Percentiles rank a stretch among this genome's conserved stretches.
phyloP scores from a whole-genome alignment of 2,888 invertebrate species.

The Pharmacophagus antenor region DNA sequence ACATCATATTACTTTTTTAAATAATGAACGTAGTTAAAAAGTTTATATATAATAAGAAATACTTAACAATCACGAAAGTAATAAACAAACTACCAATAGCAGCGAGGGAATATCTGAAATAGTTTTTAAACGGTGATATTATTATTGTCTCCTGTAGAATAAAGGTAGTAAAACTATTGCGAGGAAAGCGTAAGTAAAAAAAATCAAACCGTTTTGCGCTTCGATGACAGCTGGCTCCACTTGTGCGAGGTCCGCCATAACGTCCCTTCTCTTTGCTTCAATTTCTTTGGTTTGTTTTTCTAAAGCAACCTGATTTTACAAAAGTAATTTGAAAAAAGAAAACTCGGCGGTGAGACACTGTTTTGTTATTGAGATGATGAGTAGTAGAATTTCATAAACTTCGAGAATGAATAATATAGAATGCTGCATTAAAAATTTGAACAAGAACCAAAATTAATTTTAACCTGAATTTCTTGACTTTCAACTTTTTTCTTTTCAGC shows the following conservation, averaged over 20 bases:
- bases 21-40: background rate
- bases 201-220: slow-evolving; percentile 93
- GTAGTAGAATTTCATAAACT: too few relatives aligned
- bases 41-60: background rate
- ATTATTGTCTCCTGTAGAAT: too few relatives aligned
- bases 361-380: too few relatives aligned
- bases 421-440: too few relatives aligned
- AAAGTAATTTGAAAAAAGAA: slow-evolving; percentile 27
- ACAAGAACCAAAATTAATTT: background rate
- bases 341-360: too few relatives aligned
- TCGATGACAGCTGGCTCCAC: slow-evolving; percentile 99
- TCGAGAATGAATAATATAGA: too few relatives aligned
- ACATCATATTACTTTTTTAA: background rate
- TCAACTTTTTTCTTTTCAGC: slow-evolving; percentile 99
- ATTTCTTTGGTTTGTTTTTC: slow-evolving; percentile 96
- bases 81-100: background rate
- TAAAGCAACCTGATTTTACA: slow-evolving; percentile 75
- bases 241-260: slow-evolving; percentile 97
- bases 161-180: background rate
- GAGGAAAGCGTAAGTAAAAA: slow-evolving; percentile 38
- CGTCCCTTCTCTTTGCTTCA: slow-evolving; percentile 94
- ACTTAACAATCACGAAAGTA: background rate
- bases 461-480: slow-evolving; percentile 95
- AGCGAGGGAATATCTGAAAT: background rate
- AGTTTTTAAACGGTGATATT: too few relatives aligned